Evolutionary conservation across 1,140 invertebrate genomes (phyloP), one percentile per base, ranked within the genome.

Genomic region (Gonatopus flavifemur): DNA sequence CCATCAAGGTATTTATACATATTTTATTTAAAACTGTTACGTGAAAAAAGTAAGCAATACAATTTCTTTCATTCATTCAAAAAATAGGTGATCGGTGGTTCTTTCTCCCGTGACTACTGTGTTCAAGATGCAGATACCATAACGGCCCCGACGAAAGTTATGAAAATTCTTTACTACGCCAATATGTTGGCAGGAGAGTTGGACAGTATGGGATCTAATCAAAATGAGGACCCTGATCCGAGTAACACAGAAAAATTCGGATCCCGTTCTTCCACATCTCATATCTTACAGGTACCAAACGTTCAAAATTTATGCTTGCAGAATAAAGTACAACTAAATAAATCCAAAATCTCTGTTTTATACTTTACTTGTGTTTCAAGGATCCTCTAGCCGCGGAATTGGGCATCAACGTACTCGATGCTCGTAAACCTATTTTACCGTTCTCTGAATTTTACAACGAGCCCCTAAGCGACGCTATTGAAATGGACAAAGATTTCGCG

Each of bases 391-490:
- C 83, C 35, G 71, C 75, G 32, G 79, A 81, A 67, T 79, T 96
- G 44, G 83, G 84, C 63, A 81, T 96, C 43, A 84, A 85, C 56
- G 83, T 88, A 12, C 70, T 95, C 49, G 90, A 96, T 67, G 88
- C 89, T 64, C 82, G 93, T 30, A 85, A 84, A 62, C 92, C 94
- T 22, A 82, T 88, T 56, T 84, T 96, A 70, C 84, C 89, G 18
- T 91, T 91, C 67, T 84, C 87, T 36, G 93, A 96, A 56, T 97
- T 96, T 77, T 93, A 96, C 69, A 96, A 97, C 68, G 94, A 96
- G 72, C 87, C 90, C 2, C 77, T 96, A 2, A 95, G 93, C 74
- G 93, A 96, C 71, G 85, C 86, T 41, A 87, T 96, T 42, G 91
- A 95, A 75, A 93, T 96, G 87, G 91, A 95, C 71, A 87, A 88